These are phyloP conservation scores for Drosophila persimilis DNA, from an alignment of 1,140 invertebrate genomes.

Conservation along the genomic window DNA sequence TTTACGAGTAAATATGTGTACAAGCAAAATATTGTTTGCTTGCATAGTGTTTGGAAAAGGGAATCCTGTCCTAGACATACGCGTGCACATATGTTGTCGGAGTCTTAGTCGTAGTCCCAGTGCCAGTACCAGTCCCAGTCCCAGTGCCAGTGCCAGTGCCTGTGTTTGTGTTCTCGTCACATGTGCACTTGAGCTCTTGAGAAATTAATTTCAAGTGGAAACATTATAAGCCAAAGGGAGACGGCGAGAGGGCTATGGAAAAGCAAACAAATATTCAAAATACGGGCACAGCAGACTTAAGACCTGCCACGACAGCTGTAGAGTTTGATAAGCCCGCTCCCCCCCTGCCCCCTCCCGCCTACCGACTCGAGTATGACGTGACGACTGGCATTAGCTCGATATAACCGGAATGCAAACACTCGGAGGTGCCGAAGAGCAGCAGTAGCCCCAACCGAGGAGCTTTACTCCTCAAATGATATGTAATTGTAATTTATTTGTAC, in stretches of 20 bases:
- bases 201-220: slow-evolving; percentile 81
- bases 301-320: slow-evolving; percentile 38
- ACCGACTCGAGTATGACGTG: slow-evolving; percentile 21
- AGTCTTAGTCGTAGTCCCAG: slow-evolving; percentile 9
- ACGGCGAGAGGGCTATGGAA: slow-evolving; percentile 18
- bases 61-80: slow-evolving; percentile 25
- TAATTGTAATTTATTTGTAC: slow-evolving; percentile 44
- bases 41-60: slow-evolving; percentile 69
- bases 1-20: slow-evolving; percentile 56
- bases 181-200: slow-evolving; percentile 79
- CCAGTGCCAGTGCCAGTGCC: slow-evolving; percentile 11
- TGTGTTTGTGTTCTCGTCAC: slow-evolving; percentile 58
- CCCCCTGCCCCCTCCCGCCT: too few relatives aligned
- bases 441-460: neutral
- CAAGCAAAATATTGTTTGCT: slow-evolving; percentile 62
- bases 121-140: slow-evolving; percentile 14
- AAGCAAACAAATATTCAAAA: slow-evolving; percentile 75
- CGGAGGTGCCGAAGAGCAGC: neutral
- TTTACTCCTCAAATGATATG: neutral
- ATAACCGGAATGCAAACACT: slow-evolving; percentile 20
- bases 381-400: slow-evolving; percentile 37
- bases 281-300: slow-evolving; percentile 47
- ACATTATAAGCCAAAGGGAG: slow-evolving; percentile 53
- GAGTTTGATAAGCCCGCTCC: slow-evolving; percentile 34
- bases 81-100: neutral